Percentiles rank a stretch among this genome's conserved stretches.
Evolutionary conservation across 2,113 vertebrate genomes (phyloP).

Genomic region (Amphilophus citrinellus): DNA sequence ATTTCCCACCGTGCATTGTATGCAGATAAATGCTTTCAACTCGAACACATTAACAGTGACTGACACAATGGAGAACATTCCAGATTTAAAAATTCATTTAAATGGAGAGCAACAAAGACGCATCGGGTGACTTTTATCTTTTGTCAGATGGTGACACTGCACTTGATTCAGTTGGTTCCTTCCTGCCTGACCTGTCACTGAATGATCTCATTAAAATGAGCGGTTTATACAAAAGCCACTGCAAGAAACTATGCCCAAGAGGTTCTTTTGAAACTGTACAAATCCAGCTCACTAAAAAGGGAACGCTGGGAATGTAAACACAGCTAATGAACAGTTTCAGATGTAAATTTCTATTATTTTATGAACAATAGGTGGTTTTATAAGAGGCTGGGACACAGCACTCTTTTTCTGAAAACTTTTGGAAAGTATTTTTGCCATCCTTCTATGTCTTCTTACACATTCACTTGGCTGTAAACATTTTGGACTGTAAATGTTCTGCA

Average conservation of each 20-base stretch:
- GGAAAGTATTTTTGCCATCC: neutral
- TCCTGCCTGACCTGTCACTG: constrained; percentile 4
- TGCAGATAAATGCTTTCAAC: constrained; percentile 24
- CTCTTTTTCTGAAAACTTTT: neutral
- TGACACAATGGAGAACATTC: constrained; percentile 8
- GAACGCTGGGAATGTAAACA: constrained; percentile 3
- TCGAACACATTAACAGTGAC: constrained; percentile 15
- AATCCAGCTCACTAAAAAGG: neutral
- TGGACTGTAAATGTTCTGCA: too few species aligned
- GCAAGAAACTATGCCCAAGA: neutral
- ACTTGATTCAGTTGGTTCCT: neutral
- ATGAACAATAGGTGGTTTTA: constrained; percentile 23
- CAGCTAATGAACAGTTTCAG: neutral
- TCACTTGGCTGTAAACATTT: neutral
- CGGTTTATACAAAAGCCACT: neutral
- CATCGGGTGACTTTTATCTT: neutral
- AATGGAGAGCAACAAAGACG: constrained; percentile 33
- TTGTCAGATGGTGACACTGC: neutral
- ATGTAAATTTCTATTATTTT: constrained; percentile 9
- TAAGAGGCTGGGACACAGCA: neutral
- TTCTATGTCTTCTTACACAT: neutral
- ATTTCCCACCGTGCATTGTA: constrained; percentile 3
- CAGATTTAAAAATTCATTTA: neutral
- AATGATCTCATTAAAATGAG: neutral
- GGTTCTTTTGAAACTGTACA: neutral